Evolutionary conservation across 1,140 invertebrate species (phyloP).

Genomic region (Listronotus bonariensis): DNA sequence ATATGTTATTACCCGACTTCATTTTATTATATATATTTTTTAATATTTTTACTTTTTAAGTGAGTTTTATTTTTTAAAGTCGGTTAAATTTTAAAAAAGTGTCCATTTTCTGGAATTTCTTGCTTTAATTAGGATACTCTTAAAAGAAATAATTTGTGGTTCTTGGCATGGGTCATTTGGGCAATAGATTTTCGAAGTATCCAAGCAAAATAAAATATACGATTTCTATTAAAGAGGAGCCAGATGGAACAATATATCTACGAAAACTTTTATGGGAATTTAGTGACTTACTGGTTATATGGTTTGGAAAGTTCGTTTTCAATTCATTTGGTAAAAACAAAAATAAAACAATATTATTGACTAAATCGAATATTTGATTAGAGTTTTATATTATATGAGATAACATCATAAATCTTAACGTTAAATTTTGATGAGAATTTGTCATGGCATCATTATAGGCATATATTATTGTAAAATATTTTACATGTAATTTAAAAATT

Average conservation of each 20-base stretch:
- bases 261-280: conserved; percentile 28
- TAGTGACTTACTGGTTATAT: conserved; percentile 28
- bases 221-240: conserved; percentile 21
- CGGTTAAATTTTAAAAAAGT: too few species aligned
- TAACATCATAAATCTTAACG: too few species aligned
- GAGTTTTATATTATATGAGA: not conserved
- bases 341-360: conserved; percentile 7
- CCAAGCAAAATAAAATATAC: conserved; percentile 27
- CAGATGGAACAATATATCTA: conserved; percentile 24
- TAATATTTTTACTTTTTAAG: too few species aligned
- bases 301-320: conserved; percentile 24
- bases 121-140: not conserved
- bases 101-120: too few species aligned
- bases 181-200: conserved; percentile 15
- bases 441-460: too few species aligned
- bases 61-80: too few species aligned
- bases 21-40: too few species aligned
- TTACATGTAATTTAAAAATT: too few species aligned
- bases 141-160: not conserved
- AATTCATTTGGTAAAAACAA: conserved; percentile 12
- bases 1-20: too few species aligned
- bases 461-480: too few species aligned
- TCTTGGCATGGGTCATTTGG: conserved; percentile 14
- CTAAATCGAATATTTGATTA: conserved; percentile 12
- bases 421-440: too few species aligned